A percentile compares a stretch with the other conserved stretches of the same genome.
Conservation (phyloP, 2,888 invertebrate species). For the Acanthoscelides obtectus region DNA sequence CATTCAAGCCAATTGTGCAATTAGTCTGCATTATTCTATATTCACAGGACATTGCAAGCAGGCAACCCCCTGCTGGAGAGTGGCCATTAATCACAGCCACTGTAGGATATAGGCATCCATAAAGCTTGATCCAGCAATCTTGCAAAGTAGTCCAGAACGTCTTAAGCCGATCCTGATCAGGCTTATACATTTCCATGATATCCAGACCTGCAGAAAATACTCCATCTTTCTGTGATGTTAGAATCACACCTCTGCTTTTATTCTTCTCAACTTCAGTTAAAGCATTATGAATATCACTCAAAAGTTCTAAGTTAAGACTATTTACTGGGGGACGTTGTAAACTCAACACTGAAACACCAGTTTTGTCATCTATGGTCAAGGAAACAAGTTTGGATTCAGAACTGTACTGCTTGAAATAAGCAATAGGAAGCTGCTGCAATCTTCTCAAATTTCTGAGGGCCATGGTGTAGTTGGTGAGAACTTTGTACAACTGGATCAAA, state of each 20-base stretch:
- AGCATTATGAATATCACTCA: slow-evolving; percentile 59
- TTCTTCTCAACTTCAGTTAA: slow-evolving; percentile 64
- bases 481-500: too few relatives aligned
- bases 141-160: slow-evolving; percentile 76
- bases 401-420: slow-evolving; percentile 22
- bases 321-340: slow-evolving; percentile 78
- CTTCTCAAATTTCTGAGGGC: slow-evolving; percentile 20
- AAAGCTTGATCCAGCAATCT: slow-evolving; percentile 75
- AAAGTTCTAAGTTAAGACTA: slow-evolving; percentile 69
- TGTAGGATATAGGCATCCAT: slow-evolving; percentile 65
- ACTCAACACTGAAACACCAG: slow-evolving; percentile 67
- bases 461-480: slow-evolving; percentile 11
- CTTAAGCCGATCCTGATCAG: slow-evolving; percentile 61
- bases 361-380: slow-evolving; percentile 57
- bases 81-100: slow-evolving; percentile 85
- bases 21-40: slow-evolving; percentile 82
- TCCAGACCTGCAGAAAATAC: slow-evolving; percentile 78
- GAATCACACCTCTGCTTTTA: slow-evolving; percentile 66
- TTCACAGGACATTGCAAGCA: slow-evolving; percentile 74
- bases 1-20: slow-evolving; percentile 79
- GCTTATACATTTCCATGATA: slow-evolving; percentile 83
- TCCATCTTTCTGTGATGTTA: slow-evolving; percentile 57
- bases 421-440: slow-evolving; percentile 10
- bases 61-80: slow-evolving; percentile 79
- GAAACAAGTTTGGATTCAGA: slow-evolving; percentile 54